Evolutionary conservation across 2,797 vertebrate species (phyloP).

Genomic region (Pogonophryne albipinna): DNA sequence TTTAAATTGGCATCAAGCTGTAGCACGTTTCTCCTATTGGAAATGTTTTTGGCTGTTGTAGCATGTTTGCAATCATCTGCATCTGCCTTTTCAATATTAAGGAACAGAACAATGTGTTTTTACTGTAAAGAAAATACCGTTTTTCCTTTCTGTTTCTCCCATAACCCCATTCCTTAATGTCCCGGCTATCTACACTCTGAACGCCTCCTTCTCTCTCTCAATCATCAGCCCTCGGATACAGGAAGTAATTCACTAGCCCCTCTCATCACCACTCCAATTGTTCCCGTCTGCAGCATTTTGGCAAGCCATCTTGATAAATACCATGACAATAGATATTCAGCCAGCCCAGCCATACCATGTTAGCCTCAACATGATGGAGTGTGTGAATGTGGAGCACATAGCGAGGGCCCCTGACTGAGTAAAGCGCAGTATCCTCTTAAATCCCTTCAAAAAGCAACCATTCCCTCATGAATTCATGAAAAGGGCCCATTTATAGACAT

Average conservation of each 20-base stretch:
- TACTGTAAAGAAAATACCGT: too few relatives aligned
- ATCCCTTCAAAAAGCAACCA: constrained; percentile 73
- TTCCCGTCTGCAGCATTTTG: constrained; percentile 59
- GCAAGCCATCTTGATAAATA: constrained; percentile 66
- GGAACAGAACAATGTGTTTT: too few relatives aligned
- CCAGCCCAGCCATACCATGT: constrained; percentile 57
- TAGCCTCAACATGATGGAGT: constrained; percentile 73
- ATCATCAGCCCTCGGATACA: constrained; percentile 60
- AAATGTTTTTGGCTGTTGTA: too few relatives aligned
- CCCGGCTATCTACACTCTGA: constrained; percentile 4
- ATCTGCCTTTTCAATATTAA: background rate
- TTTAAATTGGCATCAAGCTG: too few relatives aligned
- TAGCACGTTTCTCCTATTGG: too few relatives aligned
- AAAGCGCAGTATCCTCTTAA: constrained; percentile 70
- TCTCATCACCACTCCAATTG: constrained; percentile 71
- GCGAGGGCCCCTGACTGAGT: constrained; percentile 67
- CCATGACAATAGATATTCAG: constrained; percentile 65
- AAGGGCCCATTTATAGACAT: constrained; percentile 83
- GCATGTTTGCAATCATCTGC: background rate
- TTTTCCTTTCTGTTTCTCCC: background rate
- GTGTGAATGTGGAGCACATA: constrained; percentile 66
- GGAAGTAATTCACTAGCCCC: constrained; percentile 76
- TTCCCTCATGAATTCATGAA: constrained; percentile 80
- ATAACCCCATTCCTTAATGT: too few relatives aligned
- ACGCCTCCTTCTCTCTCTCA: constrained; percentile 56